These are phyloP conservation scores for Aviceda subcristata DNA, from an alignment of 2,113 vertebrate genomes.

Conservation along the genomic window DNA sequence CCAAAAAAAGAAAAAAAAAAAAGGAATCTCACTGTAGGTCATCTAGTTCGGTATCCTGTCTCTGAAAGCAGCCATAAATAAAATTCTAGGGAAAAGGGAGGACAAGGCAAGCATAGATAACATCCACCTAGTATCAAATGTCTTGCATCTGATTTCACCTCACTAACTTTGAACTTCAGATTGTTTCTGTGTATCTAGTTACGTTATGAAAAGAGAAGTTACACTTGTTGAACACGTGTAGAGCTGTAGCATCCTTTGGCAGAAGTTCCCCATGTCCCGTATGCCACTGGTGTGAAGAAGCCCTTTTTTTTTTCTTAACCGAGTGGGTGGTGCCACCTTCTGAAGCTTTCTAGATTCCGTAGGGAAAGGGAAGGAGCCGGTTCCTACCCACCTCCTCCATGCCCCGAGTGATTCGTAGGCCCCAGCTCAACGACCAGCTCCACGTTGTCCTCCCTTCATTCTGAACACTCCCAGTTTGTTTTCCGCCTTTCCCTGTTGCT, in stretches of 20 bases:
- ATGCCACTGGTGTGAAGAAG: background rate
- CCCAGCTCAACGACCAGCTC: background rate
- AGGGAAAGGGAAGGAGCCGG: background rate
- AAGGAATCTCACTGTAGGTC: background rate
- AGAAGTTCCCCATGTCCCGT: background rate
- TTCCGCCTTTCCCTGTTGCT: background rate
- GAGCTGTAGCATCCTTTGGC: background rate
- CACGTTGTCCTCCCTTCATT: accelerated
- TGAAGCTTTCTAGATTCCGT: background rate
- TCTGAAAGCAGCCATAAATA: background rate
- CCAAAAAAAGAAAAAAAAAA: no score
- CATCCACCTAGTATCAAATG: background rate
- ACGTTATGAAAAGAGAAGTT: background rate
- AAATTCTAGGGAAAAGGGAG: background rate
- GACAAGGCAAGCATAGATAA: accelerated
- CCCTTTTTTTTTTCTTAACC: accelerated
- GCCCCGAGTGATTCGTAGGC: background rate
- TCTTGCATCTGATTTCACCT: background rate
- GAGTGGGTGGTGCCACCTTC: background rate
- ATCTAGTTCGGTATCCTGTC: background rate
- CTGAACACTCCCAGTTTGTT: background rate
- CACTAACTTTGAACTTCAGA: background rate
- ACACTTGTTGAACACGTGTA: background rate
- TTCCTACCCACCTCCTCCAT: background rate
- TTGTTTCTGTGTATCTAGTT: background rate